These are phyloP conservation scores for Halesus radiatus DNA, from an alignment of 1,140 invertebrate genomes.

Conservation along the genomic window DNA sequence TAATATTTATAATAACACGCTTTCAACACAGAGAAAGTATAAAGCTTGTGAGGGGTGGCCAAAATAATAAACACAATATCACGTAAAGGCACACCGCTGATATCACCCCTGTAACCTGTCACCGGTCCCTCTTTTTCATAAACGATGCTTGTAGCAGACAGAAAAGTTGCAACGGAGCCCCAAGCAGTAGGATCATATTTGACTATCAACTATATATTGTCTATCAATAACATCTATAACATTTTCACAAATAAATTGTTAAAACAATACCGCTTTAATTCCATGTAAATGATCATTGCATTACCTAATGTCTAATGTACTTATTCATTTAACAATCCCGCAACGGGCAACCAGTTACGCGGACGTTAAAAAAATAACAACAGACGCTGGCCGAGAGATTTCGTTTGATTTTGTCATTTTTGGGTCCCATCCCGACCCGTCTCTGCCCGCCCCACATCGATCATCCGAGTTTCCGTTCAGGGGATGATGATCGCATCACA, in stretches of 20 bases:
- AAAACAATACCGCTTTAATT: constrained; percentile 4
- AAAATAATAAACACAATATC: no score
- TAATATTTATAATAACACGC: no score
- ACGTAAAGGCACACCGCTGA: no score
- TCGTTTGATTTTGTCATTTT: constrained; percentile 36
- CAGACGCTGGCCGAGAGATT: not conserved
- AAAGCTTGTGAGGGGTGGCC: no score
- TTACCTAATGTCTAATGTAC: constrained; percentile 27
- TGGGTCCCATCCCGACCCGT: constrained; percentile 21
- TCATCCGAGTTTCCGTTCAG: constrained; percentile 36
- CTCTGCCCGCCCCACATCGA: constrained; percentile 20
- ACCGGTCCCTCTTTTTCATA: no score
- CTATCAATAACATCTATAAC: constrained; percentile 18
- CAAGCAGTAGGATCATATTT: no score
- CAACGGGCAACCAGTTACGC: constrained; percentile 31
- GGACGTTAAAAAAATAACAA: constrained; percentile 29
- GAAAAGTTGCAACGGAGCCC: no score
- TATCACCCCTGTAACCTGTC: no score
- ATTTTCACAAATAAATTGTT: not conserved
- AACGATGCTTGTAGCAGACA: no score
- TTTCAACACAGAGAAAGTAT: no score
- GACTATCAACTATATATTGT: not conserved
- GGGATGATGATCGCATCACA: constrained; percentile 31
- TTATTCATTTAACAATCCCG: constrained; percentile 12
- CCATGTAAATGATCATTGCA: constrained; percentile 32